These are phyloP conservation scores for Hedychridium roseum DNA, from an alignment of 2,888 invertebrate species.

Conservation along the genomic window DNA sequence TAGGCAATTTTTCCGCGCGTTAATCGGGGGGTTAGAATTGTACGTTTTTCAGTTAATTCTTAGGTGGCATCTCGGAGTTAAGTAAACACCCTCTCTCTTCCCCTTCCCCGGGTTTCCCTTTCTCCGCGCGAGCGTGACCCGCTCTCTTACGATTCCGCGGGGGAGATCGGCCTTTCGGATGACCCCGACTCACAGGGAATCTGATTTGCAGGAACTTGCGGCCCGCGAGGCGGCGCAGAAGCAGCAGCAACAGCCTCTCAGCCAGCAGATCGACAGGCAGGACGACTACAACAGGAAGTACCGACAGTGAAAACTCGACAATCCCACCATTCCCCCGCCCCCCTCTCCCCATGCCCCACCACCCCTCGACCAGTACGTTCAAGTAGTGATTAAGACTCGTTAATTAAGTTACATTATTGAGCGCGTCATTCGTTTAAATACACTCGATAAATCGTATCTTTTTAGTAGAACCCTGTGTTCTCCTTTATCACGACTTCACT, in stretches of 20 bases:
- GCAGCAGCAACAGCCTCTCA: conserved; percentile 39
- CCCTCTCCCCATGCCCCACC: no score
- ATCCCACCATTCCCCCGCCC: background rate
- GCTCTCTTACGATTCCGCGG: background rate
- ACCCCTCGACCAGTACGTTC: conserved; percentile 20
- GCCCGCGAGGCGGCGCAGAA: conserved; percentile 65
- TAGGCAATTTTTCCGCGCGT: no score
- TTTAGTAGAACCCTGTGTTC: background rate
- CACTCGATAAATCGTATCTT: conserved; percentile 5
- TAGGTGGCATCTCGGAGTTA: no score
- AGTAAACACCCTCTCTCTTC: no score
- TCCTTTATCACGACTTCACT: no score
- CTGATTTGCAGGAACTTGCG: conserved; percentile 66
- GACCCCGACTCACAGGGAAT: no score
- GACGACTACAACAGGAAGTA: conserved; percentile 52
- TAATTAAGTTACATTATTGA: conserved; percentile 21
- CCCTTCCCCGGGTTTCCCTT: background rate
- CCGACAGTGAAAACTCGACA: conserved; percentile 19
- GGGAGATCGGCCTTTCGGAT: no score
- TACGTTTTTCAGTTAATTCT: no score
- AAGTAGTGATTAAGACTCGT: conserved; percentile 28
- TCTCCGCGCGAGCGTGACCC: conserved; percentile 5
- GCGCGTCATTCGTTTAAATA: conserved; percentile 9
- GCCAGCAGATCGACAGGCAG: conserved; percentile 54
- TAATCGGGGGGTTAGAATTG: no score